Percentiles rank a stretch among this genome's conserved stretches.
Evolutionary conservation across 2,113 vertebrate genomes (phyloP).

Genomic region (Merops nubicus): DNA sequence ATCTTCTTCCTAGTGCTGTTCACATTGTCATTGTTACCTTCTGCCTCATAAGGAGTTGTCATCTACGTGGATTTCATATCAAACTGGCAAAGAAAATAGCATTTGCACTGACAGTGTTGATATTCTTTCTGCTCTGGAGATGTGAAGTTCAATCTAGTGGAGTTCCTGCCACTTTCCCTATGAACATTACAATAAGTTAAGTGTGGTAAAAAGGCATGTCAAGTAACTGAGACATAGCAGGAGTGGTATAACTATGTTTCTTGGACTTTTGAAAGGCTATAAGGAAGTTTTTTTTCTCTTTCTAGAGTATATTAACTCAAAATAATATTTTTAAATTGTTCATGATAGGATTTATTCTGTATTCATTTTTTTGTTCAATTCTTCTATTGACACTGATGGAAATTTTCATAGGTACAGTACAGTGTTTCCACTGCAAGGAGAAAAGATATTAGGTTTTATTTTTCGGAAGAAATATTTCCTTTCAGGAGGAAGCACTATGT

Average conservation of each 20-base stretch:
- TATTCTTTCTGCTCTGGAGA: not conserved
- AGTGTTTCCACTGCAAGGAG: not conserved
- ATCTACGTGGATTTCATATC: not conserved
- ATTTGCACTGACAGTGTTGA: not conserved
- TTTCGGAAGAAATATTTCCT: not conserved
- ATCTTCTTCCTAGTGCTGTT: not conserved
- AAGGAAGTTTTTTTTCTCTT: not conserved
- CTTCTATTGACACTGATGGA: not conserved
- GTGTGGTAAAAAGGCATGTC: not conserved
- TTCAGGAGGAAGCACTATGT: not conserved
- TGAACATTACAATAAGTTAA: not conserved
- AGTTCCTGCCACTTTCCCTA: not conserved
- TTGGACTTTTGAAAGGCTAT: not conserved
- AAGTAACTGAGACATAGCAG: not conserved
- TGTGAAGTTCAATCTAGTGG: not conserved
- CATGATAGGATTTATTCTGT: not conserved
- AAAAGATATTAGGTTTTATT: not conserved
- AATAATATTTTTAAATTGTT: not conserved
- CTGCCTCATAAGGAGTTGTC: not conserved
- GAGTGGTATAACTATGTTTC: not conserved
- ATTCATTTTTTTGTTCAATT: not conserved
- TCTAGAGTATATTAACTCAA: not conserved
- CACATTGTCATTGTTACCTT: not conserved
- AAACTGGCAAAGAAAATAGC: not conserved
- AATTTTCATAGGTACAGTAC: not conserved